Percentiles rank a stretch among this genome's conserved stretches.
Conservation (phyloP, 2,113 vertebrate genomes). For the Cheirogaleus medius region DNA sequence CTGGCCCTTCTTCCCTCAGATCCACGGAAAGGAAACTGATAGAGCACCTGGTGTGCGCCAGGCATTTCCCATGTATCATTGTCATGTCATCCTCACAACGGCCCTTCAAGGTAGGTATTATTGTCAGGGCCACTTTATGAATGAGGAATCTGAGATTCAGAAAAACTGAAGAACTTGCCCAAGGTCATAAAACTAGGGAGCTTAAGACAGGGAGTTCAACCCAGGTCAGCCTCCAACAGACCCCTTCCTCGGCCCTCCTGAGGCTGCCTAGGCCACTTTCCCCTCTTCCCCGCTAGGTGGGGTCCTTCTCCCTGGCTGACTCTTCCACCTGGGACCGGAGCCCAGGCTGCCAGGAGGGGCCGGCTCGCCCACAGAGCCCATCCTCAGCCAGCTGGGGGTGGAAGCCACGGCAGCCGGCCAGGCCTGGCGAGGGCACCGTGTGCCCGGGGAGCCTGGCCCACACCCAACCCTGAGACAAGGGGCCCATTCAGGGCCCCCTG, state of each 20-base stretch:
- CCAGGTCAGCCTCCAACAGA: background rate
- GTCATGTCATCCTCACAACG: background rate
- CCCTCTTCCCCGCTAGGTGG: slow-evolving; percentile 43
- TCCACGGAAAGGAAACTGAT: background rate
- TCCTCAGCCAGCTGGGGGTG: slow-evolving; percentile 52
- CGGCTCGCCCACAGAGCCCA: background rate
- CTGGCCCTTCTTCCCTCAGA: background rate
- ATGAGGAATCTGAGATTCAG: background rate
- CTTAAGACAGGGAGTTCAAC: background rate
- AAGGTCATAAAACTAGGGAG: background rate
- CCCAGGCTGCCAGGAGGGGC: slow-evolving; percentile 5
- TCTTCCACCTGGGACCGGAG: background rate
- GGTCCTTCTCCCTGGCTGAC: background rate
- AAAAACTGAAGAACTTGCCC: background rate
- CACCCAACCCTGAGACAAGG: slow-evolving; percentile 74
- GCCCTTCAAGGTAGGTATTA: background rate
- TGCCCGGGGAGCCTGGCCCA: slow-evolving; percentile 70
- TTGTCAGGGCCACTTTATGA: background rate
- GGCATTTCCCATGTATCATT: background rate
- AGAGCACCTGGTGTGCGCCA: background rate
- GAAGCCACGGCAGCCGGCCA: slow-evolving; percentile 51
- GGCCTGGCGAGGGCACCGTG: slow-evolving; percentile 70
- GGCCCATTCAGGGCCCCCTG: slow-evolving; percentile 71
- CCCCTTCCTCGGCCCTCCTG: background rate
- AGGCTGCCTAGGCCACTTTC: background rate